Evolutionary conservation across 2,113 vertebrate genomes (phyloP).

Genomic region (Labeo catla): DNA sequence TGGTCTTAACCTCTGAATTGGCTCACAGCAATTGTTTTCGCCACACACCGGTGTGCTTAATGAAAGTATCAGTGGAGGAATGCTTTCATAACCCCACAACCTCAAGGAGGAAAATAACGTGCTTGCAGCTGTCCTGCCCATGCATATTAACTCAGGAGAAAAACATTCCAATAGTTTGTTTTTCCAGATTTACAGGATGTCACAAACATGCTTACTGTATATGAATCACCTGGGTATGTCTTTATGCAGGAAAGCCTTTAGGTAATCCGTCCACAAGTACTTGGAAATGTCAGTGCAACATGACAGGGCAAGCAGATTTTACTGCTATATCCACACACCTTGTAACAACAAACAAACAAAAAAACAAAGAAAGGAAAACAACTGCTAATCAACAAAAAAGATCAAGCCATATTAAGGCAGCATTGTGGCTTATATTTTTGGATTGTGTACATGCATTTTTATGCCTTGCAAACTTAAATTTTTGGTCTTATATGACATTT

Average conservation of each 20-base stretch:
- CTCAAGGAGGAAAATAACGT: not conserved
- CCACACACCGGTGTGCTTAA: not conserved
- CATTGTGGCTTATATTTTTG: not conserved
- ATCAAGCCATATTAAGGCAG: not conserved
- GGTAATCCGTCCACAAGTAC: not conserved
- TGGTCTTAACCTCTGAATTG: constrained; percentile 24
- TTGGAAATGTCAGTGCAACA: not conserved
- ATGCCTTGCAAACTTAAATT: not conserved
- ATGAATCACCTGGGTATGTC: not conserved
- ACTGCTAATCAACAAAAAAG: not conserved
- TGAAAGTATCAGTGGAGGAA: constrained; percentile 29
- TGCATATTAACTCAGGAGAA: not conserved
- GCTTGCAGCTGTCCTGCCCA: not conserved
- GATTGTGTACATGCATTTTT: not conserved
- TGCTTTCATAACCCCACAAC: constrained; percentile 17
- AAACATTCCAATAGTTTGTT: not conserved
- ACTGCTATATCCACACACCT: not conserved
- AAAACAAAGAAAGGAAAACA: not conserved
- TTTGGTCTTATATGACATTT: not conserved
- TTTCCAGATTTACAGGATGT: constrained; percentile 9
- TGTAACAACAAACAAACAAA: not conserved
- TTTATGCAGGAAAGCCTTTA: not conserved
- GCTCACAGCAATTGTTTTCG: not conserved
- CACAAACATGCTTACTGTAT: constrained; percentile 1
- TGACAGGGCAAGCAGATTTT: constrained; percentile 2